Conservation (phyloP, 53 echinoderm and acorn worm genomes). For the Henricia sp. region DNA sequence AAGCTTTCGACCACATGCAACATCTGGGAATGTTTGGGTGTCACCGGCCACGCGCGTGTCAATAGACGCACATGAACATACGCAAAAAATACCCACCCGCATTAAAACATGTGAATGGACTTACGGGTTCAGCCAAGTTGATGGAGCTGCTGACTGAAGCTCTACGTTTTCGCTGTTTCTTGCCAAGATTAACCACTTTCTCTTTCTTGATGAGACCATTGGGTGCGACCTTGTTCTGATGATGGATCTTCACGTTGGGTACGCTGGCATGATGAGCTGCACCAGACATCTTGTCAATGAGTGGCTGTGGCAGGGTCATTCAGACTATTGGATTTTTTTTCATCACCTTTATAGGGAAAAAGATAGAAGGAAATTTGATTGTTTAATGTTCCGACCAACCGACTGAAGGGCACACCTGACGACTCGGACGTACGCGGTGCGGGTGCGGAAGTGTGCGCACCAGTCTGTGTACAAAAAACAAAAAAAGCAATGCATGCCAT, state of each 20-base stretch:
- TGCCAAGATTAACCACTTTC: constrained; percentile 28
- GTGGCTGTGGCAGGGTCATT: background rate
- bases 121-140: constrained; percentile 29
- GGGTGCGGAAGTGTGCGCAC: too few relatives aligned
- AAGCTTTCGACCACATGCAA: too few relatives aligned
- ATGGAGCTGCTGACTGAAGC: constrained; percentile 14
- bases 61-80: too few relatives aligned
- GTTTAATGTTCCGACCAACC: background rate
- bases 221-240: constrained; percentile 48
- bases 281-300: constrained; percentile 25
- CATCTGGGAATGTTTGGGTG: too few relatives aligned
- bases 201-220: constrained; percentile 48
- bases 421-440: too few relatives aligned
- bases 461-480: too few relatives aligned
- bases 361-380: background rate
- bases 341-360: background rate
- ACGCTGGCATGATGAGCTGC: constrained; percentile 49
- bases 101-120: too few relatives aligned
- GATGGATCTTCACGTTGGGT: constrained; percentile 43
- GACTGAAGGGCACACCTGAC: too few relatives aligned
- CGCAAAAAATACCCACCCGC: too few relatives aligned
- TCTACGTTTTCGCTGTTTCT: constrained; percentile 47
- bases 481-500: too few relatives aligned
- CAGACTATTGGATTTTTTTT: background rate
- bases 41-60: too few relatives aligned